These are phyloP conservation scores for Labia minor DNA, from an alignment of 2,888 invertebrate genomes.

Conservation along the genomic window DNA sequence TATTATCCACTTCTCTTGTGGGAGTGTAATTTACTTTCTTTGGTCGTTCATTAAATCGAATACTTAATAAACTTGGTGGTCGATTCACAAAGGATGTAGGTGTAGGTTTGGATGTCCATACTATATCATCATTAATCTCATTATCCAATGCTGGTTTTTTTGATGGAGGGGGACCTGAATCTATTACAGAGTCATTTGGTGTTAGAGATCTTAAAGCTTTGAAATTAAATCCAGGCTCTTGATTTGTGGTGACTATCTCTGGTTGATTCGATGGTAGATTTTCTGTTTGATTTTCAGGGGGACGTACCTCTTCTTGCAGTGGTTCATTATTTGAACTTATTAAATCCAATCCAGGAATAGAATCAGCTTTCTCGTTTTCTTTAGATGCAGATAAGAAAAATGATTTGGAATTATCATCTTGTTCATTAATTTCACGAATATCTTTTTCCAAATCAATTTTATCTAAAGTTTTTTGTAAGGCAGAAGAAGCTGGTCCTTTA, in stretches of 20 bases:
- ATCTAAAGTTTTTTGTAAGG: slow-evolving; percentile 22
- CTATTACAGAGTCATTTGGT: neutral
- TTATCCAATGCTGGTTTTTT: neutral
- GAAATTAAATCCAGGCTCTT: slow-evolving; percentile 16
- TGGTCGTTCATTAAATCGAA: neutral
- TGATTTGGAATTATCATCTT: neutral
- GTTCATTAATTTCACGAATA: neutral
- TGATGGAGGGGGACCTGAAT: neutral
- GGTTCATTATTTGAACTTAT: slow-evolving; percentile 42
- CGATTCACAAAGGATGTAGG: neutral
- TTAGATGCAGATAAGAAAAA: neutral
- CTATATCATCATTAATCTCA: neutral
- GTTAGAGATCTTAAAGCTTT: neutral
- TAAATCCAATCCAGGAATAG: slow-evolving; percentile 64
- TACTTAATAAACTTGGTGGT: slow-evolving; percentile 6
- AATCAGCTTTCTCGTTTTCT: slow-evolving; percentile 35
- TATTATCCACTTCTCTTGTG: neutral
- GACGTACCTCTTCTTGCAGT: slow-evolving; percentile 29
- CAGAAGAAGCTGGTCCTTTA: neutral
- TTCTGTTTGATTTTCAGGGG: slow-evolving; percentile 24
- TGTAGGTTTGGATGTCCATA: neutral
- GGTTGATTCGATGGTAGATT: slow-evolving; percentile 24
- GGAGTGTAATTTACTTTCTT: neutral
- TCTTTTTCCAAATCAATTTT: slow-evolving; percentile 23
- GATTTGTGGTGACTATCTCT: neutral